phyloP scores from a whole-genome alignment of 2,797 vertebrate genomes.

The Siniperca scherzeri region DNA sequence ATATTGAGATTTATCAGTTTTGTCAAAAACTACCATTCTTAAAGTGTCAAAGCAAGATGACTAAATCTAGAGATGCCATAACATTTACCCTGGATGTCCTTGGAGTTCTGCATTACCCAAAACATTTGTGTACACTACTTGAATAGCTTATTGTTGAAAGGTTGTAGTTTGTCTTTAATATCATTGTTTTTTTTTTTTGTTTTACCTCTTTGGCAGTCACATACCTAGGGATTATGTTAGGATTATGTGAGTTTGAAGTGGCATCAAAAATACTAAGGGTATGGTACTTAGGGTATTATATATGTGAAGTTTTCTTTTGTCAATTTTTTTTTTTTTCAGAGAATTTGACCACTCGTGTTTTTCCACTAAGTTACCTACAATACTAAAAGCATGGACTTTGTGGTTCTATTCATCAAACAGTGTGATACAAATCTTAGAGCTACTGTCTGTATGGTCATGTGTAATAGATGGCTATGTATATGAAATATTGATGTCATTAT shows the following conservation, averaged over 20 bases:
- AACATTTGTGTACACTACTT: conserved; percentile 55
- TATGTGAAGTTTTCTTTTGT: neutral
- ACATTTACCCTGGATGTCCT: conserved; percentile 48
- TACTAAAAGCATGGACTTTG: conserved; percentile 52
- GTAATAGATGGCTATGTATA: conserved; percentile 41
- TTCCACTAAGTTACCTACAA: conserved; percentile 24
- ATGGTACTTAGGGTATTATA: neutral
- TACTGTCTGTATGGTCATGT: conserved; percentile 44
- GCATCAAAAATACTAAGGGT: conserved; percentile 7
- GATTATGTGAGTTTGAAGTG: conserved; percentile 13
- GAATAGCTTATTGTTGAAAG: conserved; percentile 42
- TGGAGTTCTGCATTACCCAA: conserved; percentile 30
- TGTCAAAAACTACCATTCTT: conserved; percentile 26
- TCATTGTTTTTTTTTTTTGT: conserved; percentile 5
- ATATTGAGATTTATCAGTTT: conserved; percentile 31
- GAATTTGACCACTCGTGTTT: conserved; percentile 21
- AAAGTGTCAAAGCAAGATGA: conserved; percentile 66
- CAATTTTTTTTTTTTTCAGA: conserved; percentile 7
- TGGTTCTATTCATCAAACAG: conserved; percentile 48
- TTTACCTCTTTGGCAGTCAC: conserved; percentile 23
- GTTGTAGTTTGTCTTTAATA: conserved; percentile 20
- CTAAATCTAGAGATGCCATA: conserved; percentile 70
- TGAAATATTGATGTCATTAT: conserved; percentile 45
- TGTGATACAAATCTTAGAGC: conserved; percentile 40
- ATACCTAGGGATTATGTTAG: conserved; percentile 1